Conservation (phyloP, 1,140 invertebrate species). For the Elymnias hypermnestra region DNA sequence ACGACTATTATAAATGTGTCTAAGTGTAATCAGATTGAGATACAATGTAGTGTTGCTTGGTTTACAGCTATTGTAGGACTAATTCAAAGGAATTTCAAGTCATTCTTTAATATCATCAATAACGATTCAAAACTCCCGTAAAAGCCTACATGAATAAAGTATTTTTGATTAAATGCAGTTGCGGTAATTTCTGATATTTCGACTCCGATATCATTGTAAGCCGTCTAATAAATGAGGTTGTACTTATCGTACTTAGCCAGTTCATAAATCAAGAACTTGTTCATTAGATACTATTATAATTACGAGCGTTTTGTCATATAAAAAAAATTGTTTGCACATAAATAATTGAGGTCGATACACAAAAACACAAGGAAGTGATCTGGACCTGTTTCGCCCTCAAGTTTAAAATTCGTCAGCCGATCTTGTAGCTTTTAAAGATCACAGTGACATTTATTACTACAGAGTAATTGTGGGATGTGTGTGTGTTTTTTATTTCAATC, state of each 20-base stretch:
- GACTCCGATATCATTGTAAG: no score
- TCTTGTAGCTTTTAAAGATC: constrained; percentile 55
- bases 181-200: no score
- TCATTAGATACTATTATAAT: not conserved
- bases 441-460: constrained; percentile 60
- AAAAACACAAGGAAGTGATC: constrained; percentile 52
- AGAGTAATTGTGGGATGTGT: constrained; percentile 11
- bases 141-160: no score
- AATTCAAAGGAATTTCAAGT: no score
- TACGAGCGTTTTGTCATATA: not conserved
- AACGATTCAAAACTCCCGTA: no score
- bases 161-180: no score
- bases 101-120: no score
- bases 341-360: constrained; percentile 30
- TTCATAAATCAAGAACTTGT: not conserved
- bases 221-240: no score
- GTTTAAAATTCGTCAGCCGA: constrained; percentile 42
- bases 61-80: no score
- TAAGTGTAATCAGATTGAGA: no score
- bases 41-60: no score
- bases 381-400: constrained; percentile 56
- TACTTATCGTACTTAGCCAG: not conserved
- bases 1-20: no score
- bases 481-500: not conserved
- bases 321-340: constrained; percentile 26